A percentile compares a stretch with the other conserved stretches of the same genome.
Evolutionary conservation across 2,888 invertebrate genomes (phyloP).

Genomic region (Phlogophora meticulosa): DNA sequence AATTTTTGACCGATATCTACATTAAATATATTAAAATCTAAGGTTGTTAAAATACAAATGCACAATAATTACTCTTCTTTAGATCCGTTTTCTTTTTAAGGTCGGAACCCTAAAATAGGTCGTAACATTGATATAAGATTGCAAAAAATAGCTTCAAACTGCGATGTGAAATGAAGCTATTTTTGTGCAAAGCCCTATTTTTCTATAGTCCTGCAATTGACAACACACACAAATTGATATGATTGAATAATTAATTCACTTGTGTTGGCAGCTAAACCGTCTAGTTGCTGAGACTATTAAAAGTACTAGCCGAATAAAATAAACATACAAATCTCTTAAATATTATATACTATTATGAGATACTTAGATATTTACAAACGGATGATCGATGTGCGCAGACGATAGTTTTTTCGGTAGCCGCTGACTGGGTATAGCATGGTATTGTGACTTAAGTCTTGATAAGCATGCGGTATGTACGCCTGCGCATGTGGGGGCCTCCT

Average conservation of each 20-base stretch:
- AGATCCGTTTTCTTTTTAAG: too few species aligned
- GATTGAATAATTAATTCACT: not conserved
- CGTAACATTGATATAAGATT: too few species aligned
- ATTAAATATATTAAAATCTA: too few species aligned
- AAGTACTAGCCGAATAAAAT: not conserved
- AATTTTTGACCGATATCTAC: too few species aligned
- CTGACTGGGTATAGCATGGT: conserved; percentile 17
- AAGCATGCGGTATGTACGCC: not conserved
- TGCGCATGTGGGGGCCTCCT: not conserved
- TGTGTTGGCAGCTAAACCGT: not conserved
- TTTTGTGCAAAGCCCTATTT: conserved; percentile 4
- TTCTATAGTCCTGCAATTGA: not conserved
- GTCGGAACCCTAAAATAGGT: too few species aligned
- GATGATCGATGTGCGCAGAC: not conserved
- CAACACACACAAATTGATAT: not conserved
- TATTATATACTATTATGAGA: not conserved
- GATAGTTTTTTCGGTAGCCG: conserved; percentile 9
- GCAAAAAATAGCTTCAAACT: too few species aligned
- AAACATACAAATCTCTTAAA: conserved; percentile 5
- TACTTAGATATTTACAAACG: conserved; percentile 18
- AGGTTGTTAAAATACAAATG: too few species aligned
- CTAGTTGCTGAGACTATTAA: too few species aligned
- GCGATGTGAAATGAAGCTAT: not conserved
- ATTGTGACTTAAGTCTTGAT: conserved; percentile 11
- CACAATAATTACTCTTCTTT: too few species aligned